phyloP scores from a whole-genome alignment of 2,113 vertebrate genomes.

The Eulacestoma nigropectus region DNA sequence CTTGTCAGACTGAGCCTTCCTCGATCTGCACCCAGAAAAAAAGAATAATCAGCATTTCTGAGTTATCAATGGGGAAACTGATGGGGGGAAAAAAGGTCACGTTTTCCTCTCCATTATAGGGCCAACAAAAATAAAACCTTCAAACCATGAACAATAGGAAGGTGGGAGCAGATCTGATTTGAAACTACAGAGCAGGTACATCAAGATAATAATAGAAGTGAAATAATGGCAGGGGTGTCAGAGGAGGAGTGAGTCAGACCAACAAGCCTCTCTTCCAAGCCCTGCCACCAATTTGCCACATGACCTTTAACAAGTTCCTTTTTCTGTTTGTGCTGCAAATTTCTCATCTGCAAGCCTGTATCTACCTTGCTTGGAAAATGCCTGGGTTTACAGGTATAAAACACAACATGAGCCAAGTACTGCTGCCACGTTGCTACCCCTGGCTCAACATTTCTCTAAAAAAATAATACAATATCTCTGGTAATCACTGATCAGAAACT shows the following conservation, averaged over 20 bases:
- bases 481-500: not conserved
- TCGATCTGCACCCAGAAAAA: not conserved
- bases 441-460: not conserved
- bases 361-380: not conserved
- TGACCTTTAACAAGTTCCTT: not conserved
- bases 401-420: not conserved
- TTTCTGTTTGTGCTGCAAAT: not conserved
- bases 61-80: not conserved
- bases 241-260: not conserved
- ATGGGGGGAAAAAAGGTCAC: rapidly evolving
- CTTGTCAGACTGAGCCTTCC: not conserved
- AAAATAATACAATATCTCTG: not conserved
- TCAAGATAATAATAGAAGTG: not conserved
- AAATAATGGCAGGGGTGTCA: not conserved
- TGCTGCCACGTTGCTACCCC: not conserved
- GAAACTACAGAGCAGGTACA: not conserved
- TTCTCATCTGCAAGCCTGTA: not conserved
- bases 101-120: not conserved
- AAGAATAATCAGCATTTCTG: not conserved
- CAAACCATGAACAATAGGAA: not conserved
- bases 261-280: not conserved
- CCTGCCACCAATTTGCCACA: not conserved
- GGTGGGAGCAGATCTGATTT: not conserved
- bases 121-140: not conserved
- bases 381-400: not conserved